A percentile compares a stretch with the other conserved stretches of the same genome.
Evolutionary conservation across 1,140 invertebrate genomes (phyloP).

Genomic region (Zaprionus tsacasi): DNA sequence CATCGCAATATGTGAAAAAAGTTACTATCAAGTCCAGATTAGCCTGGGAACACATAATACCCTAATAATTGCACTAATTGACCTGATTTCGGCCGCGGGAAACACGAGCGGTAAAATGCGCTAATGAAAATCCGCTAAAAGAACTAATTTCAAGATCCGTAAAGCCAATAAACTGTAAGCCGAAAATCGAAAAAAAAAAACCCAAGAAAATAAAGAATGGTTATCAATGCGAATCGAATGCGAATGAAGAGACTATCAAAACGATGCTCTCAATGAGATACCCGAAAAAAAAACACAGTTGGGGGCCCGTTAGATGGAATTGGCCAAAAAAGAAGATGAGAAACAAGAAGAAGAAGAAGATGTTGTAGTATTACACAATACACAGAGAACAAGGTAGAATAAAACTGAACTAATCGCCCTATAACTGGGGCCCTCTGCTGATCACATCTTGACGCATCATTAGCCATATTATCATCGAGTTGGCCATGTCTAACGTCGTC

Average conservation of each 20-base stretch:
- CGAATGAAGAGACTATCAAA: constrained; percentile 13
- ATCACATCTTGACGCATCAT: constrained; percentile 42
- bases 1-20: not conserved
- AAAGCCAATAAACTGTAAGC: constrained; percentile 5
- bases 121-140: constrained; percentile 1
- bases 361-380: constrained; percentile 20
- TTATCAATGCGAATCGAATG: constrained; percentile 9
- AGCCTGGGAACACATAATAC: not conserved
- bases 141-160: not conserved
- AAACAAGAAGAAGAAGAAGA: no score
- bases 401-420: constrained; percentile 29
- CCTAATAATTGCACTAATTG: constrained; percentile 1
- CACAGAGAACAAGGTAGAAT: not conserved
- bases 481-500: constrained; percentile 1
- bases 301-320: constrained; percentile 25
- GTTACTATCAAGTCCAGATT: not conserved
- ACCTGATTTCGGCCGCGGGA: not conserved
- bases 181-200: not conserved
- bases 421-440: constrained; percentile 25
- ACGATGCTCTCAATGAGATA: constrained; percentile 6
- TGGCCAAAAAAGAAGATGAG: constrained; percentile 11
- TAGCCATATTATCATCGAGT: constrained; percentile 41
- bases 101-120: not conserved
- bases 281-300: constrained; percentile 28
- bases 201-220: not conserved